Evolutionary conservation across 2,888 invertebrate genomes (phyloP), one percentile per base, ranked within the genome.

Genomic region (Dicycla oo): DNA sequence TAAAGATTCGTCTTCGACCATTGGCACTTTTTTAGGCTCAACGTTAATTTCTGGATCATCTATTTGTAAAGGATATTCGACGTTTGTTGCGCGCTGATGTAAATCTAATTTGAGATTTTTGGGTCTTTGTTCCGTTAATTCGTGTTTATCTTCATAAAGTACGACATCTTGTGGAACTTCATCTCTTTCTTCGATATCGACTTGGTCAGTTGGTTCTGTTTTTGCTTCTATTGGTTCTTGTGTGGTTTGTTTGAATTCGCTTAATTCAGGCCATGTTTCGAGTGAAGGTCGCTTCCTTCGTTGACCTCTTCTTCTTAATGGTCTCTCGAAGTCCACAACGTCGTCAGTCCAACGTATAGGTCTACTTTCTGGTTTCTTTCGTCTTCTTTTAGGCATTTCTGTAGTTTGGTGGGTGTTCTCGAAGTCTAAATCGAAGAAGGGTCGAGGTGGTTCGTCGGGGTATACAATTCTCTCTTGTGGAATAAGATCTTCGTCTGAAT

Each of bases 331-430:
- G 18, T 94, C 94, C 56, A 91, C 88, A 18, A 91, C 87, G 10
- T 95, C 93, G 73, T 95, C 95, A 13, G 91, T 91, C 87, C 94
- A 96, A 84, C 94, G 86, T 88, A 88, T 92, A 72, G 86, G 89
- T 81, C 86, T 92, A 62, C 72, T 81, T 49, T 91, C 93, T n/a
- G 89, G 89, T 85, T 92, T 93, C 74, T 92, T 94, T 57, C 94
- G 89, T 77, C 94, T 90, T 86, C 93, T 89, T 76, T 90, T 91
- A 5, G 92, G 89, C 60, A 82, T 84, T 72, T 94, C 92, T 60
- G 89, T 87, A 20, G 85, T 86, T 81, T 87, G 84, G 49, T 84
- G 87, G 30, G 81, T 78, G 54, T 84, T 87, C 30, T 83, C 86
- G 30, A 86, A 86, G 23, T 91, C 88, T 34, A 89, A 81, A 58